These are phyloP conservation scores for Upupa epops DNA, from an alignment of 2,113 vertebrate genomes.

Conservation along the genomic window DNA sequence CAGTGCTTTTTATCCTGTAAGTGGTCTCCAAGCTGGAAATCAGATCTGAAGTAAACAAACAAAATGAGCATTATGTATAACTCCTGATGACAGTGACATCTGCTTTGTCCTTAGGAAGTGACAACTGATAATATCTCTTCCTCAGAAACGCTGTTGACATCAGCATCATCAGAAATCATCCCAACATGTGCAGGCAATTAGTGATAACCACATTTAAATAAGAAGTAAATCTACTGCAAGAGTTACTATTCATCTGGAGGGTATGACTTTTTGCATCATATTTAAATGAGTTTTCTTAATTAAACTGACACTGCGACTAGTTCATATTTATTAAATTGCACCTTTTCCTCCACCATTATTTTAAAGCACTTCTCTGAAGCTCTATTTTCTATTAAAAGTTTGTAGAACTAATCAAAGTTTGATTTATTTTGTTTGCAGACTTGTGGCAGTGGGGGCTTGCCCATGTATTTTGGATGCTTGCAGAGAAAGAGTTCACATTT, in stretches of 20 bases:
- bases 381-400: background rate
- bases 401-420: background rate
- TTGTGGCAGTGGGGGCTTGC: background rate
- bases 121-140: conserved; percentile 22
- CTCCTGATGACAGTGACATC: conserved; percentile 17
- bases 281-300: conserved; percentile 60
- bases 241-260: conserved; percentile 42
- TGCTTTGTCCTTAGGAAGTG: background rate
- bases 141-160: conserved; percentile 12
- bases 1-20: background rate
- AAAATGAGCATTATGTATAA: background rate
- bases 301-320: conserved; percentile 43
- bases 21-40: background rate
- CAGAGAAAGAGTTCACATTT: background rate
- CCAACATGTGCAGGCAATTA: conserved; percentile 42
- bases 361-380: background rate
- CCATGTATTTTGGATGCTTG: background rate
- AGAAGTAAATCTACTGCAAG: background rate
- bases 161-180: background rate
- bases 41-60: conserved; percentile 5
- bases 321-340: conserved; percentile 21
- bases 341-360: background rate
- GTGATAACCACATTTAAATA: conserved; percentile 18
- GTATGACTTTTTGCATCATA: background rate
- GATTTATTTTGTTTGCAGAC: background rate